These are phyloP conservation scores for Mobula hypostoma DNA, from an alignment of 2,113 vertebrate species.

Conservation along the genomic window DNA sequence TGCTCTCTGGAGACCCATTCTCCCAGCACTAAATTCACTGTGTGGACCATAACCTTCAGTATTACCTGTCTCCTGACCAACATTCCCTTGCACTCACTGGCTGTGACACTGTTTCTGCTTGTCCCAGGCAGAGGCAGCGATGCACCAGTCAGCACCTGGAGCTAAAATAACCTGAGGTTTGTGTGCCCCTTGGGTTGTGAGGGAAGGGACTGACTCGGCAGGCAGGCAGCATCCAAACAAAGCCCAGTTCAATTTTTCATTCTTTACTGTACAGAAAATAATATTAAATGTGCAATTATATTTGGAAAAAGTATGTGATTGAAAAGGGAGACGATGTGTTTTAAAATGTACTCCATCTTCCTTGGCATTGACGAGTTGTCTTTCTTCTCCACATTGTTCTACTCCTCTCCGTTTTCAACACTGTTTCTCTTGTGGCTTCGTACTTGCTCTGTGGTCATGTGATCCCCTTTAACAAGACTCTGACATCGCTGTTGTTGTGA, in stretches of 20 bases:
- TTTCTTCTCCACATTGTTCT: background rate
- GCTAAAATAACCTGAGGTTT: background rate
- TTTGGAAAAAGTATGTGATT: background rate
- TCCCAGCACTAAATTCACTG: background rate
- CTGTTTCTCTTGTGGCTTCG: background rate
- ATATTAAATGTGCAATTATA: background rate
- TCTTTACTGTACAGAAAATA: background rate
- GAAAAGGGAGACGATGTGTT: background rate
- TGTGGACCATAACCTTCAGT: background rate
- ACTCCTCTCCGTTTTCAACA: background rate
- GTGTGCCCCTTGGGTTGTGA: no score
- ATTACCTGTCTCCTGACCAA: background rate
- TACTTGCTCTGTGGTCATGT: background rate
- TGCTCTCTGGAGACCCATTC: background rate
- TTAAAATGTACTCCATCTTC: background rate
- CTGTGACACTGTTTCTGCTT: background rate
- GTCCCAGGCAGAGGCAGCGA: background rate
- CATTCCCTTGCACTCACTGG: background rate
- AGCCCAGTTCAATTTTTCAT: background rate
- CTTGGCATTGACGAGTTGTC: background rate
- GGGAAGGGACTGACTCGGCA: no score
- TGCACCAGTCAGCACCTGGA: background rate
- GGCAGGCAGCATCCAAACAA: no score
- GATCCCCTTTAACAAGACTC: background rate
- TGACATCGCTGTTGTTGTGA: background rate